Evolutionary conservation across 2,888 invertebrate species (phyloP).

Genomic region (Drosophila setosimentum): DNA sequence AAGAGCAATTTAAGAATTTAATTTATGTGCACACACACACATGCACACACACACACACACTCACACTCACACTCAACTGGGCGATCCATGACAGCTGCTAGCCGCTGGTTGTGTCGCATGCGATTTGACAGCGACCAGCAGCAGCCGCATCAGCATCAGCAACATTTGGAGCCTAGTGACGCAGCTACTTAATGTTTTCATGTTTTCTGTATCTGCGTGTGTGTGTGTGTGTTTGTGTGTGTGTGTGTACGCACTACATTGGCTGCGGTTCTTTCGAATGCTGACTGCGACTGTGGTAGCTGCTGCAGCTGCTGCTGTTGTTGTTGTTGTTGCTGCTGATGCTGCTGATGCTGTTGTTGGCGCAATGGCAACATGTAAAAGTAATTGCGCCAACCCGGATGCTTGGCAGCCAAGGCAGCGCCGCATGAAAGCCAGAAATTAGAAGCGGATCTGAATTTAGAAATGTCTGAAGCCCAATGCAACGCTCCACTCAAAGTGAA

Average conservation of each 20-base stretch:
- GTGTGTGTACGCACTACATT: slow-evolving; percentile 63
- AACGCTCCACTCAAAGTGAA: slow-evolving; percentile 21
- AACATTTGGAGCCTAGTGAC: slow-evolving; percentile 69
- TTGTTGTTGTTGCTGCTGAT: slow-evolving; percentile 26
- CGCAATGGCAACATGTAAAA: slow-evolving; percentile 78
- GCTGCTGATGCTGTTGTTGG: slow-evolving; percentile 50
- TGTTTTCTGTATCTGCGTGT: slow-evolving; percentile 25
- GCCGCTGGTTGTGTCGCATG: slow-evolving; percentile 50
- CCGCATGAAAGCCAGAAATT: slow-evolving; percentile 80
- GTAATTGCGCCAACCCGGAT: slow-evolving; percentile 79
- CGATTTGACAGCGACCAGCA: slow-evolving; percentile 53
- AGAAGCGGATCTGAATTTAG: slow-evolving; percentile 80
- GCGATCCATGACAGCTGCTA: slow-evolving; percentile 41
- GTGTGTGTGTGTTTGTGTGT: slow-evolving; percentile 32
- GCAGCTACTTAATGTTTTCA: slow-evolving; percentile 72
- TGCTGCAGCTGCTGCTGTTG: slow-evolving; percentile 15
- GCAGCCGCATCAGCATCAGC: slow-evolving; percentile 32
- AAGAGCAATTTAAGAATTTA: slow-evolving; percentile 81
- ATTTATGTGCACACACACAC: slow-evolving; percentile 61
- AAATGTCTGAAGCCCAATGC: slow-evolving; percentile 74
- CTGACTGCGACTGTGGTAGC: slow-evolving; percentile 53
- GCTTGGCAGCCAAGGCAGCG: slow-evolving; percentile 53
- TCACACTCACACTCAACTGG: slow-evolving; percentile 10
- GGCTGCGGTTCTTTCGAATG: slow-evolving; percentile 75
- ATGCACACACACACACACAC: slow-evolving; percentile 29